Evolutionary conservation across 2,797 vertebrate species (phyloP).

Genomic region (Myotis pilosus): DNA sequence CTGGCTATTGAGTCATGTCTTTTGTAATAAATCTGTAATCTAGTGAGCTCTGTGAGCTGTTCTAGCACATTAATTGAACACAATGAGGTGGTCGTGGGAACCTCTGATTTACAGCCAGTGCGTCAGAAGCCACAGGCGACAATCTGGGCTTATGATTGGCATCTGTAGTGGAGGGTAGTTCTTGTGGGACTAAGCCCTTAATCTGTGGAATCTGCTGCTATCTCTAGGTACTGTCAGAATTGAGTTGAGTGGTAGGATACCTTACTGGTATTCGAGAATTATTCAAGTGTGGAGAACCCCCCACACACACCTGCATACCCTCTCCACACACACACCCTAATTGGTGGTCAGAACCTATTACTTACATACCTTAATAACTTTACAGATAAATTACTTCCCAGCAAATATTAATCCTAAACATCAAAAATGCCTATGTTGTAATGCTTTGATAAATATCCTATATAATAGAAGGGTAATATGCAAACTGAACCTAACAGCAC

Average conservation of each 20-base stretch:
- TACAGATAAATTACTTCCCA: not conserved
- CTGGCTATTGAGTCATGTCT: not conserved
- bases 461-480: no score
- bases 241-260: not conserved
- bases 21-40: not conserved
- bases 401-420: not conserved
- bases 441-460: conserved; percentile 21
- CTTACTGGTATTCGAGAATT: not conserved
- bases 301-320: not conserved
- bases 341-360: not conserved
- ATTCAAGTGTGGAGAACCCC: not conserved
- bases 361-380: not conserved
- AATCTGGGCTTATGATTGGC: not conserved
- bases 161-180: not conserved
- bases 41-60: not conserved
- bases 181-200: not conserved
- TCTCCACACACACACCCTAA: not conserved
- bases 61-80: not conserved
- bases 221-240: not conserved
- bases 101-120: not conserved
- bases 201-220: not conserved
- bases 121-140: not conserved
- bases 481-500: no score
- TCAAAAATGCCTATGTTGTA: not conserved
- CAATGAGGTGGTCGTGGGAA: not conserved